phyloP scores from a whole-genome alignment of 2,888 invertebrate species.

The Cephonodes hylas region DNA sequence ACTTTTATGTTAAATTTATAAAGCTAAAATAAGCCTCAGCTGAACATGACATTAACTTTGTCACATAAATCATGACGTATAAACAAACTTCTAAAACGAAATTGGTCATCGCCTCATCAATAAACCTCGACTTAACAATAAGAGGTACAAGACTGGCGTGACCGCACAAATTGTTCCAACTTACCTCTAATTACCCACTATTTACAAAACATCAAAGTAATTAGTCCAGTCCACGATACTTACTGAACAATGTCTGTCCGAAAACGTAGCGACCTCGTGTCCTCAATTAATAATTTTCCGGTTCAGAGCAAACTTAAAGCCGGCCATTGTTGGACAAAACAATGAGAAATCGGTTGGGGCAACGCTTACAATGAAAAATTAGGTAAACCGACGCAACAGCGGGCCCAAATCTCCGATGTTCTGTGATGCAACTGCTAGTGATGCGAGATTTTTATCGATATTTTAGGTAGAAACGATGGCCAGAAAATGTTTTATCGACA shows the following conservation, averaged over 20 bases:
- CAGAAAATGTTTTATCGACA: neutral
- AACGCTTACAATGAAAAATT: conserved; percentile 63
- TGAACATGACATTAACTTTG: no score
- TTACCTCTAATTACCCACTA: no score
- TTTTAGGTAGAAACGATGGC: neutral
- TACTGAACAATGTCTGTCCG: neutral
- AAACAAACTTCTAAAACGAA: no score
- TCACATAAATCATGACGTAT: no score
- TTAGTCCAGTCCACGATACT: neutral
- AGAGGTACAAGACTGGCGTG: no score
- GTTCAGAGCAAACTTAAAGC: conserved; percentile 40
- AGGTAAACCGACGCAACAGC: conserved; percentile 59
- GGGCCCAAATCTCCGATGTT: conserved; percentile 55
- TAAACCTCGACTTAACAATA: no score
- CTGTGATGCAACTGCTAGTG: conserved; percentile 58
- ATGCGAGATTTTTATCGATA: conserved; percentile 33
- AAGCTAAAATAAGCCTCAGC: no score
- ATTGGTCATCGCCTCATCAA: no score
- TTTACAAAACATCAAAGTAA: neutral
- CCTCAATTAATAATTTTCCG: conserved; percentile 58
- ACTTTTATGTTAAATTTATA: no score
- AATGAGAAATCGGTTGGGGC: conserved; percentile 53
- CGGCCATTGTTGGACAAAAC: conserved; percentile 56
- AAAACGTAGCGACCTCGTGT: conserved; percentile 32
- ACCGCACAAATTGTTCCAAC: no score